These are phyloP conservation scores for Leptopilina syphax DNA, from an alignment of 2,888 invertebrate species.

Conservation along the genomic window DNA sequence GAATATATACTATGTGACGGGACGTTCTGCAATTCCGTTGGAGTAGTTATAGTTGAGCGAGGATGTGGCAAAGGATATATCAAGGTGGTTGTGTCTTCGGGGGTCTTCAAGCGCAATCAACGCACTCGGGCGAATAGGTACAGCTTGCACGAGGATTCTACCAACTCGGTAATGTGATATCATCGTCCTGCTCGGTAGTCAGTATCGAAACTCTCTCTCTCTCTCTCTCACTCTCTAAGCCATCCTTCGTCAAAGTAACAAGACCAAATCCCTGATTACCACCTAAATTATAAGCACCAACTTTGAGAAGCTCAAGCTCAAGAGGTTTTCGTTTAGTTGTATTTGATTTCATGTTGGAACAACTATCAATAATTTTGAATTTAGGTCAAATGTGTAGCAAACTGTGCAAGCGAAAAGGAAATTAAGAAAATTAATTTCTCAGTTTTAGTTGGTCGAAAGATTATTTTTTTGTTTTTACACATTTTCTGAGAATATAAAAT, in stretches of 20 bases:
- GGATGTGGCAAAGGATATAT: constrained; percentile 31
- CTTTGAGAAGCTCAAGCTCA: constrained; percentile 27
- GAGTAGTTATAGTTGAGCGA: constrained; percentile 16
- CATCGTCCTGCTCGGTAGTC: constrained; percentile 54
- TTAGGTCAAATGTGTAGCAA: too few relatives aligned
- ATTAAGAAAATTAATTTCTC: too few relatives aligned
- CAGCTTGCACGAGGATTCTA: constrained; percentile 46
- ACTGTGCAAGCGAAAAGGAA: too few relatives aligned
- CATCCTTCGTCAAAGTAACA: constrained; percentile 59
- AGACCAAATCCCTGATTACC: constrained; percentile 61
- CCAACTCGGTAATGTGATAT: constrained; percentile 57
- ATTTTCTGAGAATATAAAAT: too few relatives aligned
- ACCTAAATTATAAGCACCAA: constrained; percentile 47
- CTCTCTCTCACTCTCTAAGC: background rate
- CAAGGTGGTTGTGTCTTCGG: constrained; percentile 57
- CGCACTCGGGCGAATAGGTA: constrained; percentile 58
- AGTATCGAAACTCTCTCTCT: constrained; percentile 54
- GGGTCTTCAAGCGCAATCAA: constrained; percentile 61
- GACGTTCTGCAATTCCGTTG: background rate
- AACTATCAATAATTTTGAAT: background rate
- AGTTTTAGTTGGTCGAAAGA: too few relatives aligned
- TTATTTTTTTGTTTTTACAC: too few relatives aligned
- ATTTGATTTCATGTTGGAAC: background rate
- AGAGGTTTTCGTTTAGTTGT: constrained; percentile 12
- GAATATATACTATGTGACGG: background rate